These are phyloP conservation scores for Syrphus vitripennis DNA, from an alignment of 2,888 invertebrate species.

Conservation along the genomic window DNA sequence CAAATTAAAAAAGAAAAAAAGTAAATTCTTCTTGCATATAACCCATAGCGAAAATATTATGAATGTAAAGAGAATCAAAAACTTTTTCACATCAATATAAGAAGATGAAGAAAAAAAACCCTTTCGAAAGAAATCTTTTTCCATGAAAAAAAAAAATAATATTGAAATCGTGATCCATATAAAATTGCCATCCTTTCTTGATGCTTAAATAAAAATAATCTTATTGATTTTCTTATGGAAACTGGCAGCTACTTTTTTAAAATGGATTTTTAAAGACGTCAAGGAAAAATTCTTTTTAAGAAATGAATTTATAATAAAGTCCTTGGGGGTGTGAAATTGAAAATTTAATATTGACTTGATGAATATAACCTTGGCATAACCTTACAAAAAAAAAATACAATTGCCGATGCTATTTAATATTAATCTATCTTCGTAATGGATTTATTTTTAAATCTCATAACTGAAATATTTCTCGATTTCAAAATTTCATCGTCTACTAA, in stretches of 20 bases:
- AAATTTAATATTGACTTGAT: too few relatives aligned
- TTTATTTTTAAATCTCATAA: too few relatives aligned
- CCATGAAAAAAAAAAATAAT: neutral
- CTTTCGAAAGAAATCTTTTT: neutral
- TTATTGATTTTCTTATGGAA: neutral
- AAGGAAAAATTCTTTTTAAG: neutral
- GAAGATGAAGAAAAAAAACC: neutral
- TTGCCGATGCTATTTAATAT: too few relatives aligned
- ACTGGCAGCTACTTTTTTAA: neutral
- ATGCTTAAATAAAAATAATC: neutral
- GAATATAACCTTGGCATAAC: too few relatives aligned
- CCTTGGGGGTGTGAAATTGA: neutral
- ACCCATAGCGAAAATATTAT: neutral
- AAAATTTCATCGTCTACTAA: too few relatives aligned
- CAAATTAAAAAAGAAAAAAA: too few relatives aligned
- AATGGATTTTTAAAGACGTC: neutral
- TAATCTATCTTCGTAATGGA: too few relatives aligned
- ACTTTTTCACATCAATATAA: neutral
- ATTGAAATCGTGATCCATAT: neutral
- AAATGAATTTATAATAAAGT: neutral
- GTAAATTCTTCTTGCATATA: neutral
- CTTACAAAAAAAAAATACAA: too few relatives aligned
- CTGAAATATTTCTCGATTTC: too few relatives aligned
- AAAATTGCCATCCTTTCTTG: neutral
- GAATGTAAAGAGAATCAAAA: neutral